Evolutionary conservation across 2,797 vertebrate genomes (phyloP).

Genomic region (Eupleurogrammus muticus): DNA sequence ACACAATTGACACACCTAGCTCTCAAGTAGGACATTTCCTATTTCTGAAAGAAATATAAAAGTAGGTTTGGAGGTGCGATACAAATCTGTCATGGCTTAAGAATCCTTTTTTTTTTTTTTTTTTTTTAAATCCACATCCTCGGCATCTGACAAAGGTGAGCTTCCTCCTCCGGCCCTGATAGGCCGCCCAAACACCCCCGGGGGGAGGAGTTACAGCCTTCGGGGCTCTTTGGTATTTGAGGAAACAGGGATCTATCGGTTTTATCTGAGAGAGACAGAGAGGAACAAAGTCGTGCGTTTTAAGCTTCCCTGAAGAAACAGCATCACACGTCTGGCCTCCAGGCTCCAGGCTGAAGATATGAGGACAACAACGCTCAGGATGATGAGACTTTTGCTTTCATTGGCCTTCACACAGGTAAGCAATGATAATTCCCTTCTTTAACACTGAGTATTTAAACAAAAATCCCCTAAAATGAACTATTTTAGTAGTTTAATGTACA

Average conservation of each 20-base stretch:
- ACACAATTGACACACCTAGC: neutral
- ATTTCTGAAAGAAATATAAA: too few relatives aligned
- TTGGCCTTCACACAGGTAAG: conserved; percentile 74
- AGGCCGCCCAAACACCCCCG: conserved; percentile 60
- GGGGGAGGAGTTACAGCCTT: conserved; percentile 78
- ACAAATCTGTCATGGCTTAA: too few relatives aligned
- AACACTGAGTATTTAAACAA: neutral
- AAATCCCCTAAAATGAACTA: neutral
- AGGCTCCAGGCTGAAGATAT: conserved; percentile 67
- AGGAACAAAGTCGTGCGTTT: conserved; percentile 40
- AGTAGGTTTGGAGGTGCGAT: too few relatives aligned
- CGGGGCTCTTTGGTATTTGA: conserved; percentile 75
- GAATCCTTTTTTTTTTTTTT: neutral
- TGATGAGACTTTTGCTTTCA: conserved; percentile 71
- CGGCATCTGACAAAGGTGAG: conserved; percentile 50
- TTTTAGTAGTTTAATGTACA: neutral
- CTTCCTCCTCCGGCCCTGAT: conserved; percentile 58
- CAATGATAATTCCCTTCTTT: conserved; percentile 19
- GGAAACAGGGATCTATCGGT: conserved; percentile 82
- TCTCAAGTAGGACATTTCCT: conserved; percentile 36
- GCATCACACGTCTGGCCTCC: conserved; percentile 58
- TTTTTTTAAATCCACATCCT: conserved; percentile 4
- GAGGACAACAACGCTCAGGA: conserved; percentile 55
- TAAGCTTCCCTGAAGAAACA: conserved; percentile 65
- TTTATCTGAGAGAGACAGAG: conserved; percentile 45